A percentile compares a stretch with the other conserved stretches of the same genome.
phyloP scores from a whole-genome alignment of 2,113 vertebrate genomes.

The Etheostoma spectabile region DNA sequence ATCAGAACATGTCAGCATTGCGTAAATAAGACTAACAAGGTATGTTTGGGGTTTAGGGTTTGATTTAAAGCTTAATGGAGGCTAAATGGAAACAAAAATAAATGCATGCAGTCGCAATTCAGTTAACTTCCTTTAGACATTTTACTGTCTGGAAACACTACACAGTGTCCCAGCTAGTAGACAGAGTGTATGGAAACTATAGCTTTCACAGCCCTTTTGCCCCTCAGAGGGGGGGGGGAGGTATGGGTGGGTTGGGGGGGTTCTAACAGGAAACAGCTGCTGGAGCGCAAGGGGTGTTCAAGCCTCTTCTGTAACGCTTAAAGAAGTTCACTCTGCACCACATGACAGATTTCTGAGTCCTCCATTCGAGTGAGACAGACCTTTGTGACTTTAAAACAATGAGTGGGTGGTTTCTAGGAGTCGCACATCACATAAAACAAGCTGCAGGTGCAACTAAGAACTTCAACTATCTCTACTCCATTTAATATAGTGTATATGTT shows the following conservation, averaged over 20 bases:
- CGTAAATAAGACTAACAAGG: background rate
- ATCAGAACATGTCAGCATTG: background rate
- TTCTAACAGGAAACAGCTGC: slow-evolving; percentile 80
- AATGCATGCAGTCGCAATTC: slow-evolving; percentile 7
- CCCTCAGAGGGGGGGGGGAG: slow-evolving; percentile 14
- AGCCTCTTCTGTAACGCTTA: slow-evolving; percentile 49
- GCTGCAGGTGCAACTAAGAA: slow-evolving; percentile 43
- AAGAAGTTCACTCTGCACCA: slow-evolving; percentile 57
- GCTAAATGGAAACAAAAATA: slow-evolving; percentile 22
- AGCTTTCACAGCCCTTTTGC: slow-evolving; percentile 46
- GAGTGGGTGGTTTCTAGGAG: slow-evolving; percentile 47
- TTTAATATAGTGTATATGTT: background rate
- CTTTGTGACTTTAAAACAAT: slow-evolving; percentile 69
- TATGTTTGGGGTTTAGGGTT: background rate
- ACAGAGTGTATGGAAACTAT: slow-evolving; percentile 56
- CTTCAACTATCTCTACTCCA: background rate
- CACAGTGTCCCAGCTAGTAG: slow-evolving; percentile 12
- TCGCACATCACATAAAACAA: slow-evolving; percentile 9
- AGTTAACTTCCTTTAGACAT: background rate
- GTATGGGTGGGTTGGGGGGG: slow-evolving; percentile 13
- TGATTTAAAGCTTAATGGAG: slow-evolving; percentile 22
- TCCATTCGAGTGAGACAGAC: slow-evolving; percentile 45
- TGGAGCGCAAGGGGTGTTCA: slow-evolving; percentile 34
- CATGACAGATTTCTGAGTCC: slow-evolving; percentile 42
- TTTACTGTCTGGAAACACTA: slow-evolving; percentile 53